Percentiles rank a stretch among this genome's conserved stretches.
Conservation (phyloP, 2,888 invertebrate genomes). For the Priocnemis perturbator region DNA sequence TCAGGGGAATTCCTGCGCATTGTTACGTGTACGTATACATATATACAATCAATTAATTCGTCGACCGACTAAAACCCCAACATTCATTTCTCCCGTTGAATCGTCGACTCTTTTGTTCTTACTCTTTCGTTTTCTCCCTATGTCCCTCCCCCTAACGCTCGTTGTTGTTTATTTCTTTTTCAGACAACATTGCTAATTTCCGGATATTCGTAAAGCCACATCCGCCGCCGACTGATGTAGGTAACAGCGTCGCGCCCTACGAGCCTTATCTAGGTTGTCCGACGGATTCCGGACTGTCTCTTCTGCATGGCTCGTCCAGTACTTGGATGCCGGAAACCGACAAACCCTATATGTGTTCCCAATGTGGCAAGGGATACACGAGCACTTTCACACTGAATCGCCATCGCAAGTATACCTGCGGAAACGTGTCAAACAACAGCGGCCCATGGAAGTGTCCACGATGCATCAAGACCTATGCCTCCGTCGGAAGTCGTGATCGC, state of each 20-base stretch:
- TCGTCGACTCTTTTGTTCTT: neutral
- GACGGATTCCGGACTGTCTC: neutral
- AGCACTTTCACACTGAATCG: conserved; percentile 55
- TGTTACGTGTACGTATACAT: conserved; percentile 48
- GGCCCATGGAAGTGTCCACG: conserved; percentile 56
- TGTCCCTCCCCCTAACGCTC: conserved; percentile 21
- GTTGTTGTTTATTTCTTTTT: conserved; percentile 35
- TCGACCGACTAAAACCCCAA: conserved; percentile 7
- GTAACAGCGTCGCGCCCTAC: conserved; percentile 16
- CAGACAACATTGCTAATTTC: conserved; percentile 29
- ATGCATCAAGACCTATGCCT: conserved; percentile 61
- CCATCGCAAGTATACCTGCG: conserved; percentile 56
- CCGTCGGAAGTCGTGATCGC: conserved; percentile 58
- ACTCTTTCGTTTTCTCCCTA: neutral
- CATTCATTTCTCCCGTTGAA: neutral
- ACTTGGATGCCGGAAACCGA: conserved; percentile 43
- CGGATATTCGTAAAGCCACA: conserved; percentile 20
- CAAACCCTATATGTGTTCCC: conserved; percentile 54
- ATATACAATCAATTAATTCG: conserved; percentile 40
- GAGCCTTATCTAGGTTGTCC: conserved; percentile 5
- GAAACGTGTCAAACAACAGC: conserved; percentile 43
- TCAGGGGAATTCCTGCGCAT: conserved; percentile 1
- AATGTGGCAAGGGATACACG: conserved; percentile 56
- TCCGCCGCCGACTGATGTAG: conserved; percentile 2
- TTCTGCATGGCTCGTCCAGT: conserved; percentile 15